Conservation (phyloP, 2,888 invertebrate genomes). For the Melieria omissa region DNA sequence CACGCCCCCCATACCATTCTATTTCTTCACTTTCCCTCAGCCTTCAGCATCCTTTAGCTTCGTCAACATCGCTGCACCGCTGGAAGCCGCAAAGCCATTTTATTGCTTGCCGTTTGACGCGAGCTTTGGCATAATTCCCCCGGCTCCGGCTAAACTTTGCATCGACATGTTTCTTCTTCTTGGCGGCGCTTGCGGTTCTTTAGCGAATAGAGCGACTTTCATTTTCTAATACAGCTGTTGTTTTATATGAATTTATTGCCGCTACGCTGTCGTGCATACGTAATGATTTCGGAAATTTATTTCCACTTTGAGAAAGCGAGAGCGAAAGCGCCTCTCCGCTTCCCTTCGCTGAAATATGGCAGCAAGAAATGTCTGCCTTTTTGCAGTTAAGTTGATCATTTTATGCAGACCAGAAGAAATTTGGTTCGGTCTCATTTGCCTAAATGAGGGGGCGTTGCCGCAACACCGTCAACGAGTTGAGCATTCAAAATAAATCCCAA, state of each 20-base stretch:
- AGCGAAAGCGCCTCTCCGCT: neutral
- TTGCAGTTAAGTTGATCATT: constrained; percentile 15
- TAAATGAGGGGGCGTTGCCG: neutral
- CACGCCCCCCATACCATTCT: too few relatives aligned
- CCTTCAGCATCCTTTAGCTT: too few relatives aligned
- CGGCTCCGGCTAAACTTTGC: too few relatives aligned
- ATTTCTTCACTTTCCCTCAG: too few relatives aligned
- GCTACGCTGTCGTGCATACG: constrained; percentile 41
- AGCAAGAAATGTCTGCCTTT: neutral
- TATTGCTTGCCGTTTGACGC: too few relatives aligned
- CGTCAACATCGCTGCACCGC: neutral
- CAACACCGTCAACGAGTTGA: constrained; percentile 15
- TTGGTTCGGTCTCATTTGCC: neutral
- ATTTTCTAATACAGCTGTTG: constrained; percentile 43
- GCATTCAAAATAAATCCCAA: constrained; percentile 27
- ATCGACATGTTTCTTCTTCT: too few relatives aligned
- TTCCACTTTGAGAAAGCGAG: constrained; percentile 16
- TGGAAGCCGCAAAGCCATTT: too few relatives aligned
- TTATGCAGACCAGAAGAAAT: constrained; percentile 3
- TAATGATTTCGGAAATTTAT: constrained; percentile 42
- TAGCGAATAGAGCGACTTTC: constrained; percentile 27
- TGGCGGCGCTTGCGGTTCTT: neutral
- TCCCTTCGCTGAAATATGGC: neutral
- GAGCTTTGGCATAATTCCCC: too few relatives aligned
- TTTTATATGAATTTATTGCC: constrained; percentile 44